Percentiles rank a stretch among this genome's conserved stretches.
These are phyloP conservation scores for Neogale vison DNA, from an alignment of 2,113 vertebrate species.

Conservation along the genomic window DNA sequence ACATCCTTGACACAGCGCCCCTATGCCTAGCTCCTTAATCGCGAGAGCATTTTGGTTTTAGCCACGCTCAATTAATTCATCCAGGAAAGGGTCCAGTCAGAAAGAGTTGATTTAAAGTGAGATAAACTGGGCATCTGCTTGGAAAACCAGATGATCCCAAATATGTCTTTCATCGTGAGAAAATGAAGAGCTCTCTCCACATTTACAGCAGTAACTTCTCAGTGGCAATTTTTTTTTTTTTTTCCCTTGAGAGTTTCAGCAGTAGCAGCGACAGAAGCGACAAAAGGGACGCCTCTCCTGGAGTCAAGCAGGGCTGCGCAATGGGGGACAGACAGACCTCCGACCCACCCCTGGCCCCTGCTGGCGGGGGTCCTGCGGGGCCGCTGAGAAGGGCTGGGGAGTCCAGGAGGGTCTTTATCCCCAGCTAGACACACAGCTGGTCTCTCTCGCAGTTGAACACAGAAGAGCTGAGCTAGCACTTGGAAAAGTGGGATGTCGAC, in stretches of 20 bases:
- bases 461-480: slow-evolving; percentile 73
- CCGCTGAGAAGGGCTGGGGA: background rate
- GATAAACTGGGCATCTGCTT: slow-evolving; percentile 86
- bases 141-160: slow-evolving; percentile 82
- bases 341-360: fast-evolving
- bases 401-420: background rate
- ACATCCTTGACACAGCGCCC: slow-evolving; percentile 80
- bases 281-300: background rate
- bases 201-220: slow-evolving; percentile 76
- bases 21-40: slow-evolving; percentile 82
- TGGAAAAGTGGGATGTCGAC: slow-evolving; percentile 71
- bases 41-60: slow-evolving; percentile 84
- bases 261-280: slow-evolving; percentile 13
- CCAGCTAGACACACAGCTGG: slow-evolving; percentile 40
- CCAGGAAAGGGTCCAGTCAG: slow-evolving; percentile 85
- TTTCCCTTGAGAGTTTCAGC: slow-evolving; percentile 60
- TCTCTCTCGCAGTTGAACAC: slow-evolving; percentile 30
- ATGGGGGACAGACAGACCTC: background rate
- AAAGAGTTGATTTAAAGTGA: slow-evolving; percentile 86
- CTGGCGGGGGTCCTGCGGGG: background rate
- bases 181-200: slow-evolving; percentile 77
- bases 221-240: background rate
- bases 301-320: background rate
- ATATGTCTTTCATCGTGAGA: slow-evolving; percentile 78
- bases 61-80: slow-evolving; percentile 88